phyloP scores from a whole-genome alignment of 1,140 invertebrate species.

The Probaryconus sp. region DNA sequence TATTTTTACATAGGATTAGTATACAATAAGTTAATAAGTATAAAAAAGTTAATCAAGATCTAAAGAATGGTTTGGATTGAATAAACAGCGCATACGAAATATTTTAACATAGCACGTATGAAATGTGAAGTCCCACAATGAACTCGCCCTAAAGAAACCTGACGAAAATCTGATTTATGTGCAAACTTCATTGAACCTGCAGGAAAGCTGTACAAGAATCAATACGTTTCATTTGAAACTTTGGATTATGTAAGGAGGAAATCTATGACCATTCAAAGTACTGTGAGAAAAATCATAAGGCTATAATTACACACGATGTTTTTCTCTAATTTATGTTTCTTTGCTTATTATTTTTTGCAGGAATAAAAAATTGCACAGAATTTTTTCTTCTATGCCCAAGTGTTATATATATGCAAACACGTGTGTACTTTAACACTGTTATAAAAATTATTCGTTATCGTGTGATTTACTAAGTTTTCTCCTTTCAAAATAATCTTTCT shows the following conservation, averaged over 20 bases:
- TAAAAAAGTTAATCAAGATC: conserved; percentile 4
- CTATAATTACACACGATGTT: no score
- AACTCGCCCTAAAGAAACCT: conserved; percentile 19
- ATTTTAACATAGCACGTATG: conserved; percentile 10
- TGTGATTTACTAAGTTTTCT: conserved; percentile 33
- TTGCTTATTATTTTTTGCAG: no score
- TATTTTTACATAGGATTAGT: no score
- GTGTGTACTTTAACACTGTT: conserved; percentile 12
- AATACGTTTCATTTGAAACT: conserved; percentile 4
- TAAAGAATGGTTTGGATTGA: no score
- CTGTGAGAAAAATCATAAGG: no score
- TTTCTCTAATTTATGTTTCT: no score
- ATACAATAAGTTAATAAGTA: no score
- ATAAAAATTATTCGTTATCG: conserved; percentile 29
- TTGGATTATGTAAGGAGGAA: no score
- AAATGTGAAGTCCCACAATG: conserved; percentile 12
- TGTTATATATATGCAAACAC: no score
- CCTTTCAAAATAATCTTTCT: conserved; percentile 35
- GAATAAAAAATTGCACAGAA: no score
- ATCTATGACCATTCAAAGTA: no score
- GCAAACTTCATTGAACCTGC: conserved; percentile 3
- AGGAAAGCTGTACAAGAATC: neutral
- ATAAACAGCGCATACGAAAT: neutral
- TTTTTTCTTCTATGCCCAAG: no score
- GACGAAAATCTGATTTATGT: conserved; percentile 29